Conservation (phyloP, 2,888 invertebrate genomes). For the Agriopis marginaria region DNA sequence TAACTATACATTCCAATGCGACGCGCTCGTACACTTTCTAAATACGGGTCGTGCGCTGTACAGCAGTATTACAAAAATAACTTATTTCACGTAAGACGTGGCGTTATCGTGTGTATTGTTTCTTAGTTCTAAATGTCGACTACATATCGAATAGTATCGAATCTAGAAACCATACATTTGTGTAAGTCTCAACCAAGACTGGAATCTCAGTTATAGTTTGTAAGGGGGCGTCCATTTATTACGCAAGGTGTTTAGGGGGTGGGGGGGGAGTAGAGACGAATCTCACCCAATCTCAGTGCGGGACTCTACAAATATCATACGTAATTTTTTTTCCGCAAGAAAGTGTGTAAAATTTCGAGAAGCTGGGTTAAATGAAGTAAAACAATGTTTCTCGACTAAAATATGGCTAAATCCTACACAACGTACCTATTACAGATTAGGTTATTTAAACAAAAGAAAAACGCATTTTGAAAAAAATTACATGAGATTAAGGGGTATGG, state of each 20-base stretch:
- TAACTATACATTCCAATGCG: conserved; percentile 14
- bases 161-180: conserved; percentile 17
- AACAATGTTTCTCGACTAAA: no score
- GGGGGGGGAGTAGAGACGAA: no score
- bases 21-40: conserved; percentile 3
- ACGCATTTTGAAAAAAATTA: no score
- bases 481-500: neutral
- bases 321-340: no score
- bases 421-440: no score
- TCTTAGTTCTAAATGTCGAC: conserved; percentile 14
- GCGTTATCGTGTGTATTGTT: conserved; percentile 5
- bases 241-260: no score
- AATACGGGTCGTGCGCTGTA: neutral
- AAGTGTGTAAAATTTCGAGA: no score
- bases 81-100: conserved; percentile 8
- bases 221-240: neutral
- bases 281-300: no score
- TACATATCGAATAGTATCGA: conserved; percentile 20
- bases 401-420: no score
- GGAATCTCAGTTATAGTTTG: conserved; percentile 24
- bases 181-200: conserved; percentile 6
- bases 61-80: neutral
- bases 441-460: no score
- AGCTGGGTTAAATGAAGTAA: no score
- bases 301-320: no score